phyloP scores from a whole-genome alignment of 2,797 vertebrate genomes.

The Sciaenops ocellatus region DNA sequence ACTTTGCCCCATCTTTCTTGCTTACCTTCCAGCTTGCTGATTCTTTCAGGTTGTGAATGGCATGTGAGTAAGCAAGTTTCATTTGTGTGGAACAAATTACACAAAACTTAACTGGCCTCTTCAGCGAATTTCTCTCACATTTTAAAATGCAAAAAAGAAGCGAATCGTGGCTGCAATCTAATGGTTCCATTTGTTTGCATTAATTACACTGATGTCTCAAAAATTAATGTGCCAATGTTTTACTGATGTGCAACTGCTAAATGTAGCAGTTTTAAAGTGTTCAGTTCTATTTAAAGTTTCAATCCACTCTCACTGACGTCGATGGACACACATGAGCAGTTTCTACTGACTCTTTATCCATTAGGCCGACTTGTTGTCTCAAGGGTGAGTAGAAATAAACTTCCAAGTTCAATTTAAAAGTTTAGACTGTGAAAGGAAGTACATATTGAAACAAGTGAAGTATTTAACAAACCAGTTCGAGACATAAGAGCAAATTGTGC shows the following conservation, averaged over 20 bases:
- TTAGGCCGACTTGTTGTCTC: conserved; percentile 4
- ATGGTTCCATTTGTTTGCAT: conserved; percentile 61
- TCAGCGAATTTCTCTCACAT: conserved; percentile 16
- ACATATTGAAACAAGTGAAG: conserved; percentile 10
- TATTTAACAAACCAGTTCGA: conserved; percentile 9
- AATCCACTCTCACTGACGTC: background rate
- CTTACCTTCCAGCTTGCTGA: background rate
- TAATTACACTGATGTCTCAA: conserved; percentile 38
- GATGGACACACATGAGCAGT: conserved; percentile 7
- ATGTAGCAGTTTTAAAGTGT: conserved; percentile 27
- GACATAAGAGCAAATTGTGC: background rate
- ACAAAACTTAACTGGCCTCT: conserved; percentile 1
- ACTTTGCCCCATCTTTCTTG: background rate
- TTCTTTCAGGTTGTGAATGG: too few species aligned
- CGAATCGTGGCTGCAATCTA: conserved; percentile 32
- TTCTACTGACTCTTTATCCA: conserved; percentile 6
- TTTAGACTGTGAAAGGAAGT: background rate
- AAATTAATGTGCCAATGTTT: conserved; percentile 33
- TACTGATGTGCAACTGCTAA: conserved; percentile 29
- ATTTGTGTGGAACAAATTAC: background rate
- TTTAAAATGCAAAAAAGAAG: conserved; percentile 50
- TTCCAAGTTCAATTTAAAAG: background rate
- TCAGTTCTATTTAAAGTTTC: conserved; percentile 22
- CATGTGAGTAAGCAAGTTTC: background rate
- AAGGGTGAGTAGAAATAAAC: background rate